These are phyloP conservation scores for Parnassius orleans DNA, from an alignment of 2,888 invertebrate genomes.

Conservation along the genomic window DNA sequence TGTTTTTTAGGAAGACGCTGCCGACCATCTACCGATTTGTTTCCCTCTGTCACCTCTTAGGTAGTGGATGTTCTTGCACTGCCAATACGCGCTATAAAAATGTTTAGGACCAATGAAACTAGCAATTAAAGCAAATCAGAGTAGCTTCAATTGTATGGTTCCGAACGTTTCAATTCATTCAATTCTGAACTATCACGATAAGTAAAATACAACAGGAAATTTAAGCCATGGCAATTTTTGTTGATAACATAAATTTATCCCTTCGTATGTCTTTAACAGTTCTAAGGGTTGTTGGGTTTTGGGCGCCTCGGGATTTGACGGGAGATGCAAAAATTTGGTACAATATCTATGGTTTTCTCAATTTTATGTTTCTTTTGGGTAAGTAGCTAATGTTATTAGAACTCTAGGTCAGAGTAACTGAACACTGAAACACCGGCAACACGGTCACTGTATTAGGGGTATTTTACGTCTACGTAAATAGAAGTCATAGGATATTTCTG, in stretches of 20 bases:
- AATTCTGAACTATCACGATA: slow-evolving; percentile 2
- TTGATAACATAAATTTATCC: slow-evolving; percentile 55
- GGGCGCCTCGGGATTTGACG: slow-evolving; percentile 50
- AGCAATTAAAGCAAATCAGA: slow-evolving; percentile 39
- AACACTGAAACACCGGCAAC: no score
- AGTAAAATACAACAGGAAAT: slow-evolving; percentile 20
- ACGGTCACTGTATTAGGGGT: no score
- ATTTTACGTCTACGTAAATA: no score
- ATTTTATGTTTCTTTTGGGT: slow-evolving; percentile 68
- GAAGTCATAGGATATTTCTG: no score
- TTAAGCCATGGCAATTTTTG: slow-evolving; percentile 47
- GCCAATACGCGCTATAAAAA: not conserved
- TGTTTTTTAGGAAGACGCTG: no score
- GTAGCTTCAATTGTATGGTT: slow-evolving; percentile 16
- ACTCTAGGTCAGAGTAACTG: no score
- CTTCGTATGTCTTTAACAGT: slow-evolving; percentile 55
- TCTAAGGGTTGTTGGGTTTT: slow-evolving; percentile 60
- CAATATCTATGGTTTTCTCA: slow-evolving; percentile 48
- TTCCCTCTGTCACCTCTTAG: no score
- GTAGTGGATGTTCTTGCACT: no score
- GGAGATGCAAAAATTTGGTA: slow-evolving; percentile 43
- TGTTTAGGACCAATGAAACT: slow-evolving; percentile 35
- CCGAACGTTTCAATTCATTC: slow-evolving; percentile 11
- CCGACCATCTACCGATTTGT: no score
- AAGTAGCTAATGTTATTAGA: slow-evolving; percentile 27